These are phyloP conservation scores for Caenorhabditis drosophilae DNA, from an alignment of 2,888 invertebrate species.

Conservation along the genomic window DNA sequence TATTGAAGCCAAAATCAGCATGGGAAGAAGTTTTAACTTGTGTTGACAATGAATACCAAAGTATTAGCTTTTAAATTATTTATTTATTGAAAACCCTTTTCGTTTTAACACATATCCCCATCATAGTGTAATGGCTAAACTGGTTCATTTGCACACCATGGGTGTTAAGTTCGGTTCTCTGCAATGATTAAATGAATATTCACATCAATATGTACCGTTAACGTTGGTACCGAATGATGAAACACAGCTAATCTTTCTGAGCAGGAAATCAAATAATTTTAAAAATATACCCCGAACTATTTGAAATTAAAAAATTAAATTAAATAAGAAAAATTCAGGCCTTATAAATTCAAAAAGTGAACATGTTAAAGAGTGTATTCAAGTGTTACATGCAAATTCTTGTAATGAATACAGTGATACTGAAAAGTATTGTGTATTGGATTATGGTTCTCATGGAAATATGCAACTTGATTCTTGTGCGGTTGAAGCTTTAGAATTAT, in stretches of 20 bases:
- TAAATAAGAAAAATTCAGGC: slow-evolving; percentile 8
- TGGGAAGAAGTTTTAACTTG: slow-evolving; percentile 21
- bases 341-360: slow-evolving; percentile 14
- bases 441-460: slow-evolving; percentile 50
- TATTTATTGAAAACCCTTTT: too few species aligned
- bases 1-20: slow-evolving; percentile 13
- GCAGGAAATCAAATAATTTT: slow-evolving; percentile 1
- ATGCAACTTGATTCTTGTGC: slow-evolving; percentile 58
- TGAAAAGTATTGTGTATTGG: slow-evolving; percentile 36
- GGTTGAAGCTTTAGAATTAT: slow-evolving; percentile 60
- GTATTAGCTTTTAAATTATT: too few species aligned
- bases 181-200: background rate
- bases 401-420: slow-evolving; percentile 16
- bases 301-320: background rate
- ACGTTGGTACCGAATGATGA: background rate
- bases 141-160: background rate
- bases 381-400: slow-evolving; percentile 17
- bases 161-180: background rate
- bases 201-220: background rate
- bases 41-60: too few species aligned
- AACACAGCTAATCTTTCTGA: background rate
- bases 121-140: too few species aligned
- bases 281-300: background rate
- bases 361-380: slow-evolving; percentile 23
- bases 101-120: too few species aligned